Base-by-base conservation (phyloP, 92 coral and sea anemone species). In the Phenganax marumi region DNA sequence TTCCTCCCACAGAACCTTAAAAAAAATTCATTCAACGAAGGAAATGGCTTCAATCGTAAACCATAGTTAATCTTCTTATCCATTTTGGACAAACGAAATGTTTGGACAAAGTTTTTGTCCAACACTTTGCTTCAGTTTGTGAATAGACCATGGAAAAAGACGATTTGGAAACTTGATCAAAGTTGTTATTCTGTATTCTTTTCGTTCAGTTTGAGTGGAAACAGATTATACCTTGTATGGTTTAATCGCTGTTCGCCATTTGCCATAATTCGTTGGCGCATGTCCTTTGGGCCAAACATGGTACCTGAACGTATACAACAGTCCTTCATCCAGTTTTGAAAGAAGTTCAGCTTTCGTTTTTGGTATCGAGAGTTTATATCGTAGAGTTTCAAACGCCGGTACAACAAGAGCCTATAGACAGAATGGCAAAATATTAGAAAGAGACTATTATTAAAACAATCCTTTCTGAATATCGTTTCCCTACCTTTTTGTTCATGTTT, bases 221-320 rank as follows among this genome's bases (percentile, higher is more conserved):
- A 58, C 3, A 16, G 6, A 1, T 61, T 48, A 50, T 89, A 94
- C 98, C 63, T 86, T 90, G 80, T 94, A 94, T 0, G 90, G 91
- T 50, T 93, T 90, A 10, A 97, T 94, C 10, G 98, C 98, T 33
- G 98, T 90, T 76, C 98, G 85, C 98, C 98, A 94, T 81, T 94
- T 94, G n/a, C 97, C 98, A 61, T 92, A 92, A 82, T 94, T 92
- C 12, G 98, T 94, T 17, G 98, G 97, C 10, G 97, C 96, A 74
- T 96, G 99, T 8, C 99, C 99, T 68, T 91, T 91, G 50, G 93
- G 93, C 99, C 97, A 93, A 70, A 89, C 93, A 57, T 90, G 92
- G 61, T 89, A 88, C 77, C 97, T 93, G 86, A 94, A 94, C 0
- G 93, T 92, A 73, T 89, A 94, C 50, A 94, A 81, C 10, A 90